Evolutionary conservation across 2,797 vertebrate genomes (phyloP), one percentile per base, ranked within the genome.

Genomic region (Acrossocheilus wenchowensis): DNA sequence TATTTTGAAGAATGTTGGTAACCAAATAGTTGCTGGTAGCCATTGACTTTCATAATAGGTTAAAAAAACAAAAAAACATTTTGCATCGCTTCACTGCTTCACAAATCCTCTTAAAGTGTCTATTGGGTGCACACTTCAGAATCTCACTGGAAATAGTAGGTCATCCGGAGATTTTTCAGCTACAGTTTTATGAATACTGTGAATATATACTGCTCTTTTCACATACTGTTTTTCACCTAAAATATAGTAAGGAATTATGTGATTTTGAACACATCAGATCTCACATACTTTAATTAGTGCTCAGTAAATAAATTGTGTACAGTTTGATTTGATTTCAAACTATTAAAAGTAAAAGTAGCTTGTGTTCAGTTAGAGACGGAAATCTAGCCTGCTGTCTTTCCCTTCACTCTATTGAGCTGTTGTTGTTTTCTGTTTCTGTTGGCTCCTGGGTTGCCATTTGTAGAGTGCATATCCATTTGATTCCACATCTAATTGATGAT

Each of bases 341-440:
- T 54, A 52, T 57, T 39, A 41, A 39, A 21, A 21, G 6, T 15
- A 60, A 52, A 77, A 36, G 50, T 23, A 52, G 6, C 11, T 60
- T 41, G 36, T 17, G 54, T 10, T 41, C 12, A 62, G 21, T 34
- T 52, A 1, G 45, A 30, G 19, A 78, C n/a, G 30, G 14, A 50
- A 57, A 78, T 39, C 6, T 78, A 15, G 52, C 50, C 75, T 39
- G 50, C 74, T 23, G 50, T 57, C 34, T 39, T 34, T 41, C 36
- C 60, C 77, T 23, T 60, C 34, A 43, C 36, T 78, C 77, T 43
- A 78, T 78, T 43, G 77, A 78, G 57, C 52, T 12, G 23, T 78
- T 78, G 34, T 78, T 78, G 52, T 43, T 60, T 78, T 60, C 14
- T 2, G 54, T 26, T 78, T 78, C 77, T 17, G 54, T 43, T 26